Base-by-base conservation (phyloP, 2,888 invertebrate genomes). In the Dicyrtomina minuta region DNA sequence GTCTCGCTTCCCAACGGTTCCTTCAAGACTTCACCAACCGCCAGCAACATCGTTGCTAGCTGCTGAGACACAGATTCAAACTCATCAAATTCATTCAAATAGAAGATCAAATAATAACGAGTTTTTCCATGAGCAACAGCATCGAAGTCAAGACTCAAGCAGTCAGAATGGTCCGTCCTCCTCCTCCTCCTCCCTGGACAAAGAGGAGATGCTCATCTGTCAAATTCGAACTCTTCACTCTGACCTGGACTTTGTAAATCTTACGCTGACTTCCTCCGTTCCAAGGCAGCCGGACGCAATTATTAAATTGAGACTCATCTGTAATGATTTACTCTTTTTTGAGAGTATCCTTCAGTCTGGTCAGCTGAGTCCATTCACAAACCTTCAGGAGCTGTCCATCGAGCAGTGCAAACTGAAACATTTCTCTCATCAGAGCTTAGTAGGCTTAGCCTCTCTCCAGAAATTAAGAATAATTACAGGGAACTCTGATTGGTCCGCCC, bases 401-500 rank as follows among this genome's bases (percentile, higher is more conserved):
- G 90, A 90, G 79, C 88, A 87, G 74, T 92, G 92, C 82, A 91
- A 91, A 83, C 88, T 91, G 75, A 85, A 89, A 75, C 88, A 88
- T 79, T 85, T 92, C 69, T 89, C 90, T 4, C 87, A 88, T 39
- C 87, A 88, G 46, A 88, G 88, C 62, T 84, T 92, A 77, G 84
- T 87, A 27, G 86, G 88, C 60, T 84, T 91, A 41, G 86, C 86
- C 78, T 88, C 88, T 78, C 82, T 92, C 27, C 84, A 87, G 62
- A 86, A 85, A 73, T 83, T 92, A 62, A 86, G 87, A 39, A 83
- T 92, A 75, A 86, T 89, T 58, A 90, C 90, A 24, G 89, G 88
- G 80, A 91, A 90, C 81, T 88, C 89, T 26, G 90, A 90, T 80
- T 90, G 90, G 90, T 89, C 90, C 15, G 87, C 89, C 20, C 88